Evolutionary conservation across 2,888 invertebrate species (phyloP), one percentile per base, ranked within the genome.

Genomic region (Scaptomyza parva): DNA sequence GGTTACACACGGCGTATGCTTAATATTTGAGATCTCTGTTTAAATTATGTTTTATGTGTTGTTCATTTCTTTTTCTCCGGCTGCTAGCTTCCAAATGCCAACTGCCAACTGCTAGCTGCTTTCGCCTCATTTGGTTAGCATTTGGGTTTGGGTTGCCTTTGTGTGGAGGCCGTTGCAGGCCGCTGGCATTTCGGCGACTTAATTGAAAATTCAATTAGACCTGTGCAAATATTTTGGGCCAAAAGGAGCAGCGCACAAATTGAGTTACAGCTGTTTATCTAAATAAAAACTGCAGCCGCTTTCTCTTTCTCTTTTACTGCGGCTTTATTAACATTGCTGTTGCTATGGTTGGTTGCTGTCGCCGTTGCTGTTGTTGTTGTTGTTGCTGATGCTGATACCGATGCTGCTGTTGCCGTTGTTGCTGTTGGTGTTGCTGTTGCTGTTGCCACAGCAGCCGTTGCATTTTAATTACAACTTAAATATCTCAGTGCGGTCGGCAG

Each of bases 201-300:
- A 86, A 85, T 84, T 86, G 84, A 86, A 85, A 85, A 86, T 85
- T 85, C 84, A 85, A 85, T 85, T 85, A 85, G 86, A 85, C 78
- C 86, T 86, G 86, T 74, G 81, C 84, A 85, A 85, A 84, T 84
- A 84, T 86, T 86, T 83, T 83, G 60, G 70, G 50, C 71, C 47
- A 30, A 58, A 67, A 62, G 54, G 60, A 60, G 59, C 50, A 40
- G 58, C 58, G 54, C 58, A 52, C 62, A 85, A 82, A 82, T 82
- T 82, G 77, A 82, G 79, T 82, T 83, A 80, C 81, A 71, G 73
- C 78, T 84, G 78, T 84, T 84, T 86, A 76, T 86, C 83, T 84
- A 83, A 83, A 85, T 84, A 84, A 68, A 70, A 76, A 82, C 45
- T 78, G 79, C 70, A 74, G 66, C 28, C 1, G 6, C 28, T 39